These are phyloP conservation scores for Loripinus fragilis DNA, from an alignment of 2,888 invertebrate genomes.

Conservation along the genomic window DNA sequence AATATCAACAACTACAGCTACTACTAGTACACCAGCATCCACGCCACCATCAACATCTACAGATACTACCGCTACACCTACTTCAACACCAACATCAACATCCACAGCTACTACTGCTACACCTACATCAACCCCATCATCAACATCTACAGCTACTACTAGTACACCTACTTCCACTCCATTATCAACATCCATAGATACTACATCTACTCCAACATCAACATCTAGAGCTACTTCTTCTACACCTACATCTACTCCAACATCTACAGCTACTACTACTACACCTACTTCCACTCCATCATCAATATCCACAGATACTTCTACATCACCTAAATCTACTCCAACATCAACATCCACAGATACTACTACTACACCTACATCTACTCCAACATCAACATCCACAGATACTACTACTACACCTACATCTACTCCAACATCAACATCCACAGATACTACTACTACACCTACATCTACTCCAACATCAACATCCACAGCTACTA, in stretches of 20 bases:
- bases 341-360: neutral
- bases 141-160: neutral
- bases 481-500: neutral
- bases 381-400: neutral
- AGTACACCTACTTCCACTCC: neutral
- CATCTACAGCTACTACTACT: neutral
- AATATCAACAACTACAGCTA: neutral
- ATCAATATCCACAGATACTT: neutral
- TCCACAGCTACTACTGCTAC: neutral
- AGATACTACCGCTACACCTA: neutral
- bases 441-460: neutral
- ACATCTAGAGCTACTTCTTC: neutral
- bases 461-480: neutral
- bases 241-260: neutral
- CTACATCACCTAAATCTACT: neutral
- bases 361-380: neutral
- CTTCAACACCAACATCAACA: neutral
- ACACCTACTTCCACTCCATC: neutral
- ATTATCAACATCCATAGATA: neutral
- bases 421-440: neutral
- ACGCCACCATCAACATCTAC: neutral
- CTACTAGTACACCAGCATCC: neutral
- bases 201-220: neutral
- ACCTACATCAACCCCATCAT: neutral
- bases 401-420: neutral